Evolutionary conservation across 2,113 vertebrate species (phyloP).

Genomic region (Oxyruncus cristatus): DNA sequence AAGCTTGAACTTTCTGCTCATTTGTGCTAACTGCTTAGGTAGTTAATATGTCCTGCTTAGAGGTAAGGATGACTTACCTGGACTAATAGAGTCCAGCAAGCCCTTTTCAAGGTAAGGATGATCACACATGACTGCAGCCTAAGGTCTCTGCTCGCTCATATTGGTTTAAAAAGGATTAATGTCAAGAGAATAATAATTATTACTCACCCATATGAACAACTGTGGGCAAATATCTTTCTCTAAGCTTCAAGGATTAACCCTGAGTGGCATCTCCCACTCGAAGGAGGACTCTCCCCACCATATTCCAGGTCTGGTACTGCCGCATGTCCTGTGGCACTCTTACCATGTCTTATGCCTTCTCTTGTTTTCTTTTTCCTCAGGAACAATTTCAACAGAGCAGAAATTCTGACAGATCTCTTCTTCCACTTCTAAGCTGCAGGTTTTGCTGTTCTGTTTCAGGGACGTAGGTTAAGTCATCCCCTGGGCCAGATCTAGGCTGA

Average conservation of each 20-base stretch:
- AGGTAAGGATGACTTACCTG: no score
- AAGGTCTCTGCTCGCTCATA: background rate
- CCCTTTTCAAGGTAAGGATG: no score
- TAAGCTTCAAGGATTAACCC: background rate
- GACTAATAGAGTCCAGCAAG: no score
- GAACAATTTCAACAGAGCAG: background rate
- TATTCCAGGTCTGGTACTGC: background rate
- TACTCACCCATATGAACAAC: background rate
- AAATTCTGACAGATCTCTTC: background rate
- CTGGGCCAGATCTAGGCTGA: background rate
- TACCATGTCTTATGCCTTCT: accelerated
- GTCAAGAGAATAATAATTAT: background rate
- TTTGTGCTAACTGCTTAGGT: background rate
- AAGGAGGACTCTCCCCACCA: background rate
- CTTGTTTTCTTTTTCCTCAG: background rate
- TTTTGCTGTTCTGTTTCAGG: background rate
- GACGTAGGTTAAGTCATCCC: background rate
- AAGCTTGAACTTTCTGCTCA: background rate
- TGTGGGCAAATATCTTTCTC: background rate
- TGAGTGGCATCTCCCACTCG: background rate
- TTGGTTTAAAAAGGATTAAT: background rate
- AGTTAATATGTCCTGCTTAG: background rate
- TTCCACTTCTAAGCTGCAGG: background rate
- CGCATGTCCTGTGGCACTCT: background rate
- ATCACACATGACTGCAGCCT: background rate